Evolutionary conservation across 2,113 vertebrate species (phyloP).

Genomic region (Ptyas mucosa): DNA sequence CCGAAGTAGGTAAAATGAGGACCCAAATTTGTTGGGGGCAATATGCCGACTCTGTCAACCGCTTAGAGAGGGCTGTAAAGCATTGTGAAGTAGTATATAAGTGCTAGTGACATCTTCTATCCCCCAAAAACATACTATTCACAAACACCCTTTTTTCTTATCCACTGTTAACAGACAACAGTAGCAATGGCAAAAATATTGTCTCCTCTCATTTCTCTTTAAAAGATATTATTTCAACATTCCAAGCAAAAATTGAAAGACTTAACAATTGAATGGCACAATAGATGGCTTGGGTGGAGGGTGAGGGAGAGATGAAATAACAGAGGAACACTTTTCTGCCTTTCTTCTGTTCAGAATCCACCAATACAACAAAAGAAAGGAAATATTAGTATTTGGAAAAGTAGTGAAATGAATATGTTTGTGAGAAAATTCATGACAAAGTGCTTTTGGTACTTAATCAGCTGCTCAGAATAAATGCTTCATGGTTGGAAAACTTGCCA

Average conservation of each 20-base stretch:
- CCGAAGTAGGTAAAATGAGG: background rate
- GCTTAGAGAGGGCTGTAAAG: background rate
- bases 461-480: background rate
- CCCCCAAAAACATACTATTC: background rate
- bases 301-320: background rate
- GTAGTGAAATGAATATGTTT: background rate
- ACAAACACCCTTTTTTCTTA: background rate
- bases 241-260: background rate
- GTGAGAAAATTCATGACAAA: background rate
- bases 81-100: background rate
- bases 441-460: background rate
- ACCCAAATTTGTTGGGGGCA: background rate
- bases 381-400: background rate
- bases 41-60: background rate
- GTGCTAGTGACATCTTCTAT: background rate
- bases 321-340: background rate
- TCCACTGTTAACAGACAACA: background rate
- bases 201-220: background rate
- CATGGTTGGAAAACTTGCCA: background rate
- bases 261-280: background rate
- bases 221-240: background rate
- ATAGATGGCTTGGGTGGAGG: background rate
- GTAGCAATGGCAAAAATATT: background rate
- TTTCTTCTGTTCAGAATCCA: background rate
- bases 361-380: background rate